Conservation (phyloP, 2,113 vertebrate species). For the Porphyrio hochstetteri region DNA sequence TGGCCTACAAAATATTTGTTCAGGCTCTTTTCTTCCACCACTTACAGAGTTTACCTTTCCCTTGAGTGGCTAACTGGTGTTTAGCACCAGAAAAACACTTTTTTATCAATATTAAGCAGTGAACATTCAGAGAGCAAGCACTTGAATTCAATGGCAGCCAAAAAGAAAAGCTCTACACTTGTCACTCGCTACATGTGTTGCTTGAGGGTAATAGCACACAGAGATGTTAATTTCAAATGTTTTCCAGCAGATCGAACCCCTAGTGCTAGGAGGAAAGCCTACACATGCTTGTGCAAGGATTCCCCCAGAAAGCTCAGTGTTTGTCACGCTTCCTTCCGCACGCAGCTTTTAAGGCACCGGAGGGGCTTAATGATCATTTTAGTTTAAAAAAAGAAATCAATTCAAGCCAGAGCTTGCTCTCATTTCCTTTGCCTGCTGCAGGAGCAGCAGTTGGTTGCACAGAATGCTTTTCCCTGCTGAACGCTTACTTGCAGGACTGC, state of each 20-base stretch:
- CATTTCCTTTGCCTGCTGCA: not conserved
- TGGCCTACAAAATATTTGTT: not conserved
- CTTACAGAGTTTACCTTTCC: not conserved
- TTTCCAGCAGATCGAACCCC: not conserved
- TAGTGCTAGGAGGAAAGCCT: not conserved
- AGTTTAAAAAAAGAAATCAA: not conserved
- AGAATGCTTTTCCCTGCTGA: not conserved
- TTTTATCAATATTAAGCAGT: not conserved
- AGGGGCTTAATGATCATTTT: not conserved
- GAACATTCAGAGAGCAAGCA: not conserved
- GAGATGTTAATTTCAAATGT: not conserved
- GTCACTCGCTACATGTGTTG: not conserved
- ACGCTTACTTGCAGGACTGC: not conserved
- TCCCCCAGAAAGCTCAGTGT: not conserved
- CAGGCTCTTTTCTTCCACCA: not conserved
- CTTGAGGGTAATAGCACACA: not conserved
- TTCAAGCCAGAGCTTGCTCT: not conserved
- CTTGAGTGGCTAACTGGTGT: not conserved
- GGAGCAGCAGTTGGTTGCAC: not conserved
- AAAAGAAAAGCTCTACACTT: not conserved
- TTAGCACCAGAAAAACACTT: not conserved
- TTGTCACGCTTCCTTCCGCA: not conserved
- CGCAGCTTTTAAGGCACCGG: rapidly evolving
- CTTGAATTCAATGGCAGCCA: not conserved
- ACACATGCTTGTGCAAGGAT: not conserved